Evolutionary conservation across 2,113 vertebrate species (phyloP).

Genomic region (Eonycteris spelaea): DNA sequence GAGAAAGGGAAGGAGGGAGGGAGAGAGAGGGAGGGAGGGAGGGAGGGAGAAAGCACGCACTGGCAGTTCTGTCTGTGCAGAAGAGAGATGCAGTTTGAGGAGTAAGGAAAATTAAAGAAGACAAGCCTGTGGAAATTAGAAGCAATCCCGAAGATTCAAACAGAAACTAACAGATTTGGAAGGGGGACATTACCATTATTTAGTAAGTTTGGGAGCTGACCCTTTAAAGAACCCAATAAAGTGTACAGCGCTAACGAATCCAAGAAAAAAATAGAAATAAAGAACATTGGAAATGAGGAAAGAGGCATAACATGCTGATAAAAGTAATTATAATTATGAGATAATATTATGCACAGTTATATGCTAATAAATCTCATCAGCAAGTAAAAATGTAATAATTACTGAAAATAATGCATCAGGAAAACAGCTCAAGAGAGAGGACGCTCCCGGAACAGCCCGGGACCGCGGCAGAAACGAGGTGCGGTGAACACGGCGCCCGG

Average conservation of each 20-base stretch:
- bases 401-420: conserved; percentile 9
- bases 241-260: conserved; percentile 3
- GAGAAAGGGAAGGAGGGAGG: not conserved
- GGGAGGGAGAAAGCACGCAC: not conserved
- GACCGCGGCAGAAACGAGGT: not conserved
- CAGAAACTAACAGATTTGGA: not conserved
- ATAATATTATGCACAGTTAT: conserved; percentile 10
- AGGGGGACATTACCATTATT: not conserved
- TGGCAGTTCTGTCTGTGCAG: not conserved
- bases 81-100: not conserved
- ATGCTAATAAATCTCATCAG: conserved; percentile 40
- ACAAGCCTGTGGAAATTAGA: not conserved
- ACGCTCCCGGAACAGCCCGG: not conserved
- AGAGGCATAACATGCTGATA: not conserved
- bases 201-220: not conserved
- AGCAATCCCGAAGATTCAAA: not conserved
- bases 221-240: not conserved
- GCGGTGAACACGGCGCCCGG: not conserved
- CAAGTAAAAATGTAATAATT: conserved; percentile 20
- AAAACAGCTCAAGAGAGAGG: conserved; percentile 5
- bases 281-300: conserved; percentile 29
- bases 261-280: conserved; percentile 32
- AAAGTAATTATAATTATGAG: conserved; percentile 46
- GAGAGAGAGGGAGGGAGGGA: not conserved
- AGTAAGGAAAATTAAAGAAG: not conserved